These are phyloP conservation scores for Euura lappo DNA, from an alignment of 1,140 invertebrate species.

Conservation along the genomic window DNA sequence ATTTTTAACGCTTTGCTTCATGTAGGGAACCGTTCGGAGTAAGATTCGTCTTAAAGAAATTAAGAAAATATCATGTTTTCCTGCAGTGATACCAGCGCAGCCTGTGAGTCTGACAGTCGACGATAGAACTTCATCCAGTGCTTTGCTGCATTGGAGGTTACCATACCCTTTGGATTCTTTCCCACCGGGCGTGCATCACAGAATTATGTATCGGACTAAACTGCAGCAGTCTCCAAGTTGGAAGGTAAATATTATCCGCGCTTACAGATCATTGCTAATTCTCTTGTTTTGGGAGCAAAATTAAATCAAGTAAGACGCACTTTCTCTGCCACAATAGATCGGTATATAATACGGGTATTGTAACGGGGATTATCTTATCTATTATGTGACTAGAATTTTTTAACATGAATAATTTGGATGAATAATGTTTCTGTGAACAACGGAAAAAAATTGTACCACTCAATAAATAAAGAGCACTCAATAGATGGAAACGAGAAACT, in stretches of 20 bases:
- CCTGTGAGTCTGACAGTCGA: conserved; percentile 58
- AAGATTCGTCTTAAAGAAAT: conserved; percentile 5
- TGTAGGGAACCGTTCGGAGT: neutral
- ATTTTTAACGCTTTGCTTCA: too few relatives aligned
- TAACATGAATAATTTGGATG: too few relatives aligned
- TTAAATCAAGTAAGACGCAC: too few relatives aligned
- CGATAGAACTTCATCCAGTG: conserved; percentile 57
- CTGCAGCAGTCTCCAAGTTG: conserved; percentile 56
- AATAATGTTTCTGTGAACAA: too few relatives aligned
- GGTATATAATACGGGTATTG: too few relatives aligned
- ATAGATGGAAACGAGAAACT: neutral
- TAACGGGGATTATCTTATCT: too few relatives aligned
- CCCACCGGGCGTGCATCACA: conserved; percentile 58
- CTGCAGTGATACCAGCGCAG: conserved; percentile 59
- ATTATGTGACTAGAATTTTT: too few relatives aligned
- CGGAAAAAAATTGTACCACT: too few relatives aligned
- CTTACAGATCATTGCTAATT: neutral
- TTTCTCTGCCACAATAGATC: too few relatives aligned
- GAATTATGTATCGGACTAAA: conserved; percentile 63
- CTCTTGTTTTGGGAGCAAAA: neutral
- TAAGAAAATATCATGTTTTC: conserved; percentile 13
- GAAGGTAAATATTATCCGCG: conserved; percentile 43
- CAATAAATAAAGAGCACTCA: neutral
- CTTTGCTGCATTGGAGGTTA: conserved; percentile 63
- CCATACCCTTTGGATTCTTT: conserved; percentile 59